phyloP scores from a whole-genome alignment of 2,888 invertebrate genomes.

The Drosophila anomelani region DNA sequence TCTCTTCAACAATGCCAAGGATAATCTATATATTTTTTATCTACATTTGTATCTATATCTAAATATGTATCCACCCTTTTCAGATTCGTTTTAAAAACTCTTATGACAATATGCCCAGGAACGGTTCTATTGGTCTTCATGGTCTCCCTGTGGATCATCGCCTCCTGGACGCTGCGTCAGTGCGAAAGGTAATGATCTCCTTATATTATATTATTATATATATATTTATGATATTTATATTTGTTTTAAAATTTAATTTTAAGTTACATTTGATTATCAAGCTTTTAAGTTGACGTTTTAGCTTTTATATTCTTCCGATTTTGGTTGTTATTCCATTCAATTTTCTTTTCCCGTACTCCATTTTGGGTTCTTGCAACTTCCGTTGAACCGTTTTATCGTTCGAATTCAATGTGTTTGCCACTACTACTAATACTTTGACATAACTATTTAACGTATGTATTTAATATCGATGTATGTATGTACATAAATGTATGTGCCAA shows the following conservation, averaged over 20 bases:
- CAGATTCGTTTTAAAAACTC: conserved; percentile 97
- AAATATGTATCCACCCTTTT: background rate
- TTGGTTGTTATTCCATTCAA: conserved; percentile 6
- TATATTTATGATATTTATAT: conserved; percentile 33
- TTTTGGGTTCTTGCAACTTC: conserved; percentile 33
- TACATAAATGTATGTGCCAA: conserved; percentile 75
- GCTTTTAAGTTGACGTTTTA: conserved; percentile 31
- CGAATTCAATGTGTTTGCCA: conserved; percentile 75
- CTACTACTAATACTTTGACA: conserved; percentile 74
- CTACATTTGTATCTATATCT: background rate
- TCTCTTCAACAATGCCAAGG: too few relatives aligned
- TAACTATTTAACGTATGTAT: conserved; percentile 54
- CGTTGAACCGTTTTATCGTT: conserved; percentile 41
- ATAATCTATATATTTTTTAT: too few relatives aligned
- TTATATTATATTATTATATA: conserved; percentile 6
- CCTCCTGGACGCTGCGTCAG: conserved; percentile 99
- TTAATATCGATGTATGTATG: conserved; percentile 55
- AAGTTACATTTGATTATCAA: conserved; percentile 7
- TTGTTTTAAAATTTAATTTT: conserved; percentile 31
- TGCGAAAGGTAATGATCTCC: conserved; percentile 95
- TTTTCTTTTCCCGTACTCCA: conserved; percentile 10
- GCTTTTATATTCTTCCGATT: conserved; percentile 22
- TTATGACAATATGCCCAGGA: conserved; percentile 99
- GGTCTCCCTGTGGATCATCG: conserved; percentile 99
- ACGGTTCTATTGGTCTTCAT: conserved; percentile 99